Percentiles rank a stretch among this genome's conserved stretches.
Conservation (phyloP, 2,797 vertebrate species). For the Lutjanus argentimaculatus region DNA sequence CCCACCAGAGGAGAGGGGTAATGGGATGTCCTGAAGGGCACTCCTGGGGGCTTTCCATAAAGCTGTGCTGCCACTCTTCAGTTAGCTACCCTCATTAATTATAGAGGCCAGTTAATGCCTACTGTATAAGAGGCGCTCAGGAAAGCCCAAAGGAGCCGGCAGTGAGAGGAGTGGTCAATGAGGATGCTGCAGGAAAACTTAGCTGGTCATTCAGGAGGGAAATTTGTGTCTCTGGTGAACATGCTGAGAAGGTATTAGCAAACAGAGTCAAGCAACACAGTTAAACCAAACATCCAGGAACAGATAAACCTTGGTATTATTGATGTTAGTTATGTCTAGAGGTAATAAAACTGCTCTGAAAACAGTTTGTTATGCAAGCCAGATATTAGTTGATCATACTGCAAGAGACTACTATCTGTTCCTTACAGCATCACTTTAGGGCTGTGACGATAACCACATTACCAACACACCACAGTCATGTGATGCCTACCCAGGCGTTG, state of each 20-base stretch:
- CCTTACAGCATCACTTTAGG: not conserved
- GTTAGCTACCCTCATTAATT: conserved; percentile 79
- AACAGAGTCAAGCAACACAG: not conserved
- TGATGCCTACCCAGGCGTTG: no score
- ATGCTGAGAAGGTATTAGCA: not conserved
- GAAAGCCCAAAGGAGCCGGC: conserved; percentile 53
- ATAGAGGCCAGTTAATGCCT: conserved; percentile 75
- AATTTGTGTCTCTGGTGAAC: not conserved
- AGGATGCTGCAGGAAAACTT: conserved; percentile 49
- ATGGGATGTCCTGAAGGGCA: conserved; percentile 70
- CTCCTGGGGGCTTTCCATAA: conserved; percentile 70
- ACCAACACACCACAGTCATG: no score
- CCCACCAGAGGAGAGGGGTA: conserved; percentile 35
- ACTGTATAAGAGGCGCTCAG: conserved; percentile 58
- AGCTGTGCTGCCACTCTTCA: conserved; percentile 64
- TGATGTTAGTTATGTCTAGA: not conserved
- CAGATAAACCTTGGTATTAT: not conserved
- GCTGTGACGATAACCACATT: no score
- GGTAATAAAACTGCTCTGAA: not conserved
- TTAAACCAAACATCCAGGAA: not conserved
- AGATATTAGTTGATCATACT: not conserved
- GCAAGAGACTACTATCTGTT: not conserved
- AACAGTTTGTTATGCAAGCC: not conserved
- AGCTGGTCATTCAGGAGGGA: conserved; percentile 13
- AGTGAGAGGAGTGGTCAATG: conserved; percentile 50